These are phyloP conservation scores for Camelus bactrianus DNA, from an alignment of 2,113 vertebrate species.

Conservation along the genomic window DNA sequence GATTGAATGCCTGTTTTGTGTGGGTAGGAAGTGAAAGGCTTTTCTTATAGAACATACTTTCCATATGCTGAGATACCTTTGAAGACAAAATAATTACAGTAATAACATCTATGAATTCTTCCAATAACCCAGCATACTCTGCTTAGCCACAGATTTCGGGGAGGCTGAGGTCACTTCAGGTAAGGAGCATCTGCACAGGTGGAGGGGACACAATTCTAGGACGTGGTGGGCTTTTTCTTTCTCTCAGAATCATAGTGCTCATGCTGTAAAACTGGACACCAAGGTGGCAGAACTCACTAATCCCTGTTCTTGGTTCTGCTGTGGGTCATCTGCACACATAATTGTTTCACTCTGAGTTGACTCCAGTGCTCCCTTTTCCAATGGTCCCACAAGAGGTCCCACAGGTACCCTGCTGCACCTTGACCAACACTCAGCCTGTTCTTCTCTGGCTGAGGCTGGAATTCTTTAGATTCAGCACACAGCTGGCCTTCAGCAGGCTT, in stretches of 20 bases:
- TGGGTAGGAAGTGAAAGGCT: conserved; percentile 88
- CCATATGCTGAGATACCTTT: conserved; percentile 93
- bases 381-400: background rate
- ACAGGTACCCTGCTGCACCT: background rate
- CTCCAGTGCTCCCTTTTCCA: background rate
- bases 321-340: background rate
- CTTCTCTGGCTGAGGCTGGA: background rate
- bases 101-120: conserved; percentile 49
- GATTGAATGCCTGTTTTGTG: conserved; percentile 88
- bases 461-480: background rate
- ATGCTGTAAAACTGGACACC: background rate
- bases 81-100: conserved; percentile 78
- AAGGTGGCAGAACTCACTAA: background rate
- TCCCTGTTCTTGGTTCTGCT: background rate
- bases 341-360: background rate
- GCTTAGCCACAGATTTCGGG: background rate
- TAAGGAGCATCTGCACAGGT: background rate
- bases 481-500: background rate
- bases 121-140: background rate
- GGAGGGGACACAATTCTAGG: background rate
- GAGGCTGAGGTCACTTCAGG: background rate
- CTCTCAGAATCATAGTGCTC: background rate
- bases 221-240: background rate
- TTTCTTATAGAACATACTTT: conserved; percentile 92
- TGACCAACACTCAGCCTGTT: background rate